A percentile compares a stretch with the other conserved stretches of the same genome.
These are phyloP conservation scores for Anorthoa munda DNA, from an alignment of 2,888 invertebrate genomes.

Conservation along the genomic window DNA sequence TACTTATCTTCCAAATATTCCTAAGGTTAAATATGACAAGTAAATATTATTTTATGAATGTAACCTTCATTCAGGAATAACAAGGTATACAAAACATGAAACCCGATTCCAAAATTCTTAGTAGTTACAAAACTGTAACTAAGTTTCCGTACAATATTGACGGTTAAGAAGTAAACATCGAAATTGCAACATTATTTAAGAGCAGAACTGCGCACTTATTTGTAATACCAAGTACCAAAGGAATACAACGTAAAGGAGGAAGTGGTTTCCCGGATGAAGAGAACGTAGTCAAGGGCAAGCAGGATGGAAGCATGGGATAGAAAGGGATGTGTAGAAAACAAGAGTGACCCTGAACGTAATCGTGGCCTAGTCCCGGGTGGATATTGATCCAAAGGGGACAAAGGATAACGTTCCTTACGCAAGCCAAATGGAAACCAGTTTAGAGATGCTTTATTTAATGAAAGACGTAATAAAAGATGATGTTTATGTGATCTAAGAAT, in stretches of 20 bases:
- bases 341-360: constrained; percentile 81
- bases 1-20: constrained; percentile 28
- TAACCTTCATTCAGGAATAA: constrained; percentile 38
- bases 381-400: constrained; percentile 67
- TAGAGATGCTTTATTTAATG: constrained; percentile 33
- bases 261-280: constrained; percentile 68
- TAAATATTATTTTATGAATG: constrained; percentile 15
- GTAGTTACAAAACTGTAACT: constrained; percentile 2
- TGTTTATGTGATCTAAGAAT: constrained; percentile 3
- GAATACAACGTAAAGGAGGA: constrained; percentile 20
- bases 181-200: constrained; percentile 21
- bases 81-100: constrained; percentile 1
- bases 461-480: constrained; percentile 9
- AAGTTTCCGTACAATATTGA: constrained; percentile 24
- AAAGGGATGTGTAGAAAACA: constrained; percentile 78
- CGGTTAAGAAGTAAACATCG: constrained; percentile 29
- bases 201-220: constrained; percentile 40
- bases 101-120: constrained; percentile 24
- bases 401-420: constrained; percentile 56
- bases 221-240: constrained; percentile 18
- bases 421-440: constrained; percentile 44
- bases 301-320: constrained; percentile 64
- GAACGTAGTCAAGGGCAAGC: constrained; percentile 65
- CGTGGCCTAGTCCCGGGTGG: constrained; percentile 74
- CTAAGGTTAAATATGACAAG: constrained; percentile 22